Percentiles rank a stretch among this genome's conserved stretches.
Evolutionary conservation across 2,888 invertebrate genomes (phyloP).

Genomic region (Stenoptilia bipunctidactyla): DNA sequence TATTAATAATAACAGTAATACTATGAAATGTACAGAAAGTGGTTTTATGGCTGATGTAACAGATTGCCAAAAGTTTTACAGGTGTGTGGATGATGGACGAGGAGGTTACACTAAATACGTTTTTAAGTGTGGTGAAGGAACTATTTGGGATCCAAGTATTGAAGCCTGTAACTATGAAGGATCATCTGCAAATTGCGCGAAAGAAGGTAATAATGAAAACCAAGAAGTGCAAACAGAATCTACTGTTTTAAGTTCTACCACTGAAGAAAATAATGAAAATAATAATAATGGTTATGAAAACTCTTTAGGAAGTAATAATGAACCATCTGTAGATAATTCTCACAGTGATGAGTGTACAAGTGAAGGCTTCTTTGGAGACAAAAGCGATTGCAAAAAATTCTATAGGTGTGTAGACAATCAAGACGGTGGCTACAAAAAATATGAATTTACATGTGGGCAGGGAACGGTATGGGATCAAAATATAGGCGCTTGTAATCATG

Average conservation of each 20-base stretch:
- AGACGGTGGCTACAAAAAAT: constrained; percentile 54
- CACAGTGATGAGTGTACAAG: not conserved
- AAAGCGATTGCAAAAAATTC: constrained; percentile 74
- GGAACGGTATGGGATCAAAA: constrained; percentile 74
- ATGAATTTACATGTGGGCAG: constrained; percentile 69
- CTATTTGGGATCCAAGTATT: constrained; percentile 73
- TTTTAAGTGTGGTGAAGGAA: constrained; percentile 79
- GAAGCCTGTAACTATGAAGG: constrained; percentile 69
- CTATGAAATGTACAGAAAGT: constrained; percentile 69
- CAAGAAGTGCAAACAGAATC: not conserved
- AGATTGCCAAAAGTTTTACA: constrained; percentile 80
- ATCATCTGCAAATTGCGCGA: constrained; percentile 15
- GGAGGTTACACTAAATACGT: constrained; percentile 75
- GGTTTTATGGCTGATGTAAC: constrained; percentile 77
- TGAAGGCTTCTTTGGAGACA: constrained; percentile 69
- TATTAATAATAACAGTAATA: constrained; percentile 9
- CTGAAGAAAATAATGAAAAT: not conserved
- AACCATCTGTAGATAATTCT: not conserved
- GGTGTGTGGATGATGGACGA: constrained; percentile 75
- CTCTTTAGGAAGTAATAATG: not conserved
- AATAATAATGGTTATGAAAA: not conserved
- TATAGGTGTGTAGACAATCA: constrained; percentile 74
- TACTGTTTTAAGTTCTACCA: not conserved
- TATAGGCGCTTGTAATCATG: constrained; percentile 70
- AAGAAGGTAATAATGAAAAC: not conserved